Percentiles rank a stretch among this genome's conserved stretches.
Evolutionary conservation across 2,888 invertebrate genomes (phyloP).

Genomic region (Periphyllus acericola): DNA sequence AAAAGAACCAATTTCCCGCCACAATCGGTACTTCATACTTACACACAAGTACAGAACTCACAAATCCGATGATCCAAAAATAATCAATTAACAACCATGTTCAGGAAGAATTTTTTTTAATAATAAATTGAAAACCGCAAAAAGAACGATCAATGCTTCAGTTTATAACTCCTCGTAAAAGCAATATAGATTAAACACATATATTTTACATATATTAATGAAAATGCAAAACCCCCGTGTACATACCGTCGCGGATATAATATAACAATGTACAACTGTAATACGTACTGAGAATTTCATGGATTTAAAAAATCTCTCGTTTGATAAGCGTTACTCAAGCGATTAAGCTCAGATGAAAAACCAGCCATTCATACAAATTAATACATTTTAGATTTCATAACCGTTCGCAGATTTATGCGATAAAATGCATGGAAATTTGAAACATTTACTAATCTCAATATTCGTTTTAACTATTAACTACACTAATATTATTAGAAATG

Average conservation of each 20-base stretch:
- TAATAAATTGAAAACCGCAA: background rate
- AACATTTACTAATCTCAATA: too few relatives aligned
- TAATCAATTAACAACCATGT: slow-evolving; percentile 1
- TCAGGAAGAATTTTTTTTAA: background rate
- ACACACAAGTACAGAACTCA: background rate
- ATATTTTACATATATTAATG: background rate
- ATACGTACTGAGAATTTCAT: background rate
- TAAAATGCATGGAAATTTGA: too few relatives aligned
- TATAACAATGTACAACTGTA: background rate
- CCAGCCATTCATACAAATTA: too few relatives aligned
- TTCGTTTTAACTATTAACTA: too few relatives aligned
- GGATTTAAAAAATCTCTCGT: background rate
- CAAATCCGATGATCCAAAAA: background rate
- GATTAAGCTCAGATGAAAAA: background rate
- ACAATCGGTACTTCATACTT: background rate
- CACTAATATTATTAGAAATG: too few relatives aligned
- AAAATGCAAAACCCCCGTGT: background rate
- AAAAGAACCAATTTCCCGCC: background rate
- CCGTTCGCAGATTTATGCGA: too few relatives aligned
- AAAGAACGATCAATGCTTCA: background rate
- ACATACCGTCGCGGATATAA: background rate
- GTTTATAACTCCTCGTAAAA: background rate
- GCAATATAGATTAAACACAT: background rate
- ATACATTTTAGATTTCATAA: too few relatives aligned
- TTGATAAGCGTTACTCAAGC: background rate